Evolutionary conservation across 2,113 vertebrate species (phyloP), one percentile per base, ranked within the genome.

Genomic region (Pontoporia blainvillei): DNA sequence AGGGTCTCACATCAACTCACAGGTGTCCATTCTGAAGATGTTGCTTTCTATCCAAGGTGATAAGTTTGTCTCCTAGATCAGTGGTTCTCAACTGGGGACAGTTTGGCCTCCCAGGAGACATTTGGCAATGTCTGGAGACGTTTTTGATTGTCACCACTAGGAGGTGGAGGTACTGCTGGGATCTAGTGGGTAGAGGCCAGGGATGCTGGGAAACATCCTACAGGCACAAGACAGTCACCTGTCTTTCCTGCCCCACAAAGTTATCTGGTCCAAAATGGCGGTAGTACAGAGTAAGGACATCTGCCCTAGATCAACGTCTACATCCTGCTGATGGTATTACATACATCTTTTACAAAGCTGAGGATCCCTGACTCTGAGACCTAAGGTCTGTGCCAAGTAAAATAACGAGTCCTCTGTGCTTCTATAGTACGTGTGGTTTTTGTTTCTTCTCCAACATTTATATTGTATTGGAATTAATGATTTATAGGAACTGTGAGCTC

Each of bases 181-280:
- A 54, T 31, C 14, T 49, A 29, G 20, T 82, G 18, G 39, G 20
- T 8, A 62, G 59, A 34, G 25, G 20, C 1, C 23, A 6, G 29
- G 39, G 6, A 25, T 31, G 21, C 66, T 27, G 10, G 21, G 72
- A n/a, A 73, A 61, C 34, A 62, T 15, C 44, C 15, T 46, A 1
- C 2, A 2, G 0, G 5, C 9, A 57, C 8, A 54, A 46, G 29
- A 76, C 8, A 13, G 3, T 10, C 27, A 0, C 27, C 14, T 41
- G 8, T 31, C 34, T 59, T 8, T 41, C 39, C 20, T 34, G 41
- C 61, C 36, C 36, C 31, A 31, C 66, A 31, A 27, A 85, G 69
- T 20, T 29, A 86, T 29, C 14, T 46, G 31, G n/a, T 79, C 8
- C 34, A 90, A 57, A 86, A 83, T 29, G 13, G 52, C 39, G 13